These are phyloP conservation scores for Caranx ignobilis DNA, from an alignment of 2,113 vertebrate species.

Conservation along the genomic window DNA sequence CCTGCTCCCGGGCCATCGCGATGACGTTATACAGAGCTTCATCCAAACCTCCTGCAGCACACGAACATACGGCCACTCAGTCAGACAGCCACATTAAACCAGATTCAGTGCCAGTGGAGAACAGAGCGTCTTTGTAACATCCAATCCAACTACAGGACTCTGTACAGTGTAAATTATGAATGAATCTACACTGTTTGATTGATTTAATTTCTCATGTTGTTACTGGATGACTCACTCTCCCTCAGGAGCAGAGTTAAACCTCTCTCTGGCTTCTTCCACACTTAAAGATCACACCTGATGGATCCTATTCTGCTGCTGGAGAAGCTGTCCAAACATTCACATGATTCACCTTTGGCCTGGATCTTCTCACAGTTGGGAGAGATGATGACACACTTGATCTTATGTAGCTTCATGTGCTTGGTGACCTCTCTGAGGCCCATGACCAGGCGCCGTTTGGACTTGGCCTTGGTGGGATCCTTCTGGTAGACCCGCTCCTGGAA, in stretches of 20 bases:
- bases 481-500: conserved; percentile 97
- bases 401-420: conserved; percentile 97
- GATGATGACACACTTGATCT: conserved; percentile 98
- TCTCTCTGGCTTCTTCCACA: too few species aligned
- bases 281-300: too few species aligned
- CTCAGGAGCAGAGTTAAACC: too few species aligned
- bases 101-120: not conserved
- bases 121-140: too few species aligned
- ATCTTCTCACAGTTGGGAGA: conserved; percentile 99
- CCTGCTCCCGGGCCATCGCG: conserved; percentile 97
- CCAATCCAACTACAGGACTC: too few species aligned
- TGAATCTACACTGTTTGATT: too few species aligned
- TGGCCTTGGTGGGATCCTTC: conserved; percentile 95
- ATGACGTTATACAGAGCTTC: conserved; percentile 98
- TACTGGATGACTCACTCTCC: too few species aligned
- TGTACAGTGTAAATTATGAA: too few species aligned
- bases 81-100: not conserved
- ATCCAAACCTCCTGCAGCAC: conserved; percentile 91
- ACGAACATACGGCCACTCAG: conserved; percentile 13
- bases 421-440: conserved; percentile 98
- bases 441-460: conserved; percentile 93
- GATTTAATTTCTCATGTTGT: too few species aligned
- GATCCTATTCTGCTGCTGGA: not conserved
- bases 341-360: conserved; percentile 92
- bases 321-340: not conserved